A percentile compares a stretch with the other conserved stretches of the same genome.
phyloP scores from a whole-genome alignment of 2,797 vertebrate species.

The Micromesistius poutassou region DNA sequence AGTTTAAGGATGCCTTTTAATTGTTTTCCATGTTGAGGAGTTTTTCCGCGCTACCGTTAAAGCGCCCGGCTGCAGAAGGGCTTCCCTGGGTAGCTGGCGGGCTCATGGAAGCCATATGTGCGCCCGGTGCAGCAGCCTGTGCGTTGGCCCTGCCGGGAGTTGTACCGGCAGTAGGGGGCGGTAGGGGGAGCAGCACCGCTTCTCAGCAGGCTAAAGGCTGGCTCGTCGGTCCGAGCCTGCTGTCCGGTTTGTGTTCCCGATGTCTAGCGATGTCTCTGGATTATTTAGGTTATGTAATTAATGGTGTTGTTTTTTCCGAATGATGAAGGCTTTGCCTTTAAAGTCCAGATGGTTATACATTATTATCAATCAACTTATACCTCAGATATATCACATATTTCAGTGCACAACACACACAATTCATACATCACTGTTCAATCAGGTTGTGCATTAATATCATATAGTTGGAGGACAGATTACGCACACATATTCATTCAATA shows the following conservation, averaged over 20 bases:
- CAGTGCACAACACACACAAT: neutral
- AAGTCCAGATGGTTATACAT: neutral
- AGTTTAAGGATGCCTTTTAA: constrained; percentile 65
- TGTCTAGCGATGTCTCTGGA: neutral
- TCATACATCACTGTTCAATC: neutral
- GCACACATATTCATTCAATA: neutral
- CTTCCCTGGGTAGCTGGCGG: constrained; percentile 71
- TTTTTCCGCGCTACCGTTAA: constrained; percentile 74
- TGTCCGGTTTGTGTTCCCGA: neutral
- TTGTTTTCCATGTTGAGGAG: constrained; percentile 71
- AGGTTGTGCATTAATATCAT: neutral
- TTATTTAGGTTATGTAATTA: neutral
- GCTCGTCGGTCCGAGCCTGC: neutral
- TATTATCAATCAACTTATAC: neutral
- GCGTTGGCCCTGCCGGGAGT: constrained; percentile 37
- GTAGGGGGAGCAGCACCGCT: constrained; percentile 23
- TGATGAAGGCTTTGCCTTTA: neutral
- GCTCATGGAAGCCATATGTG: constrained; percentile 53
- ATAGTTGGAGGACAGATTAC: neutral
- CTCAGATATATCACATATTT: neutral
- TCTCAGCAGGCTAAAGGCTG: neutral
- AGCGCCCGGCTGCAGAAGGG: constrained; percentile 56
- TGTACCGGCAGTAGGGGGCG: constrained; percentile 47
- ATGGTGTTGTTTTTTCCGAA: neutral
- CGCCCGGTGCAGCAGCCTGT: constrained; percentile 46